Evolutionary conservation across 2,113 vertebrate species (phyloP).

Genomic region (Lates calcarifer): DNA sequence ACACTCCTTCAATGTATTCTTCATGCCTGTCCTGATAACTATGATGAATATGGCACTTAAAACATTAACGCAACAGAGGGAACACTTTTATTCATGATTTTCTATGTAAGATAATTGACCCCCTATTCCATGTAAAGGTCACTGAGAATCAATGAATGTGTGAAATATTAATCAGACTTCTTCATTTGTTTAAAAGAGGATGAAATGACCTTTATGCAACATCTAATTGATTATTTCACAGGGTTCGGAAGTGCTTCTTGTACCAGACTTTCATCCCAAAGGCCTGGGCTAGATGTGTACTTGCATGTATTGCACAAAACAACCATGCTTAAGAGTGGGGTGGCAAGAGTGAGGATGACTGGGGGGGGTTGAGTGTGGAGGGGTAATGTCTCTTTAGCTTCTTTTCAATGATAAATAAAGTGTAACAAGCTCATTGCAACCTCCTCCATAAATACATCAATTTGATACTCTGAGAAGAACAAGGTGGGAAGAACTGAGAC

Average conservation of each 20-base stretch:
- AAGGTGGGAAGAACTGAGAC: not conserved
- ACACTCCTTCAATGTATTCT: constrained; percentile 4
- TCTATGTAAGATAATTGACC: constrained; percentile 76
- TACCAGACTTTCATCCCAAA: constrained; percentile 20
- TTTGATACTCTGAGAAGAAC: not conserved
- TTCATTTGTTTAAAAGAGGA: constrained; percentile 76
- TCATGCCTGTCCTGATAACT: constrained; percentile 47
- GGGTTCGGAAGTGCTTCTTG: constrained; percentile 41
- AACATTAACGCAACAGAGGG: constrained; percentile 59
- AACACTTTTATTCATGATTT: constrained; percentile 67
- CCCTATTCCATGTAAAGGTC: constrained; percentile 74
- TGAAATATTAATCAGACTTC: constrained; percentile 79
- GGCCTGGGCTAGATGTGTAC: constrained; percentile 8
- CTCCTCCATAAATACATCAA: not conserved
- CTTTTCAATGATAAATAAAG: constrained; percentile 26
- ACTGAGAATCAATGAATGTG: constrained; percentile 74
- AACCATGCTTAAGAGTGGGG: constrained; percentile 24
- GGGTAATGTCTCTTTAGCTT: constrained; percentile 1
- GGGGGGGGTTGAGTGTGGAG: no score
- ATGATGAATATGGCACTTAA: constrained; percentile 67
- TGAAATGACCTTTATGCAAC: constrained; percentile 80
- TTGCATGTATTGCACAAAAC: constrained; percentile 17
- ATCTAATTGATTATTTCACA: constrained; percentile 72
- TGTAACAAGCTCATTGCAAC: not conserved
- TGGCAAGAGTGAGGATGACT: not conserved